Evolutionary conservation across 35 echinoderm and acorn worm genomes (phyloP).

Genomic region (Eucidaris tribuloides): DNA sequence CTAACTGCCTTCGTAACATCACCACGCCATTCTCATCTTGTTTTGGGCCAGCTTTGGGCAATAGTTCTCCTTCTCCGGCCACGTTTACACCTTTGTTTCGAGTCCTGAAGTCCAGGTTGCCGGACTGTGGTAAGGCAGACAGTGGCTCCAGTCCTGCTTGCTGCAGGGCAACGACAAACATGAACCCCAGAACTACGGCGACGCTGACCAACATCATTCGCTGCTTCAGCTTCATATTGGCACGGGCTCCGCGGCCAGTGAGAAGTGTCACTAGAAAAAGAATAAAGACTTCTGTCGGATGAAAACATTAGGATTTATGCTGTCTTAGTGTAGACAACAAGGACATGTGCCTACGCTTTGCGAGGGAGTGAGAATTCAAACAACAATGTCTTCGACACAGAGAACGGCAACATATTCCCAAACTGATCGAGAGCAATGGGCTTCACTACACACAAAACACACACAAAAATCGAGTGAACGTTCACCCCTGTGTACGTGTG

Average conservation of each 20-base stretch:
- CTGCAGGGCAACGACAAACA: conserved; percentile 49
- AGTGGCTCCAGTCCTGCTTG: conserved; percentile 37
- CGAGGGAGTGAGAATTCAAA: not conserved
- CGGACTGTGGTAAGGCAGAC: not conserved
- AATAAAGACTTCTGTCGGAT: conserved; percentile 14
- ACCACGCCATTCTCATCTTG: conserved; percentile 18
- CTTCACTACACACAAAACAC: not conserved
- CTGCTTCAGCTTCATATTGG: conserved; percentile 78
- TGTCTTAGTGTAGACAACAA: not conserved
- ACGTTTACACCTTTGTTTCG: conserved; percentile 6
- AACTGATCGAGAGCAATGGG: not conserved
- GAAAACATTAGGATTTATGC: conserved; percentile 16
- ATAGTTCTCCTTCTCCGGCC: not conserved
- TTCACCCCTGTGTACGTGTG: not conserved
- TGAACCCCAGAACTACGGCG: conserved; percentile 15
- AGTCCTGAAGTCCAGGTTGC: conserved; percentile 15
- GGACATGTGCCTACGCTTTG: not conserved
- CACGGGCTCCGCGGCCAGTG: not conserved
- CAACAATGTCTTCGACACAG: not conserved
- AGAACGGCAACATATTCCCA: not conserved
- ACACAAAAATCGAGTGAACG: not conserved
- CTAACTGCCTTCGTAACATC: conserved; percentile 73
- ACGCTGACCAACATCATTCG: conserved; percentile 39
- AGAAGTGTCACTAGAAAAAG: conserved; percentile 1
- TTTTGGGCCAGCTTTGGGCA: not conserved